These are phyloP conservation scores for Heterodera filipjevi DNA, from an alignment of 2,888 invertebrate genomes.

Conservation along the genomic window DNA sequence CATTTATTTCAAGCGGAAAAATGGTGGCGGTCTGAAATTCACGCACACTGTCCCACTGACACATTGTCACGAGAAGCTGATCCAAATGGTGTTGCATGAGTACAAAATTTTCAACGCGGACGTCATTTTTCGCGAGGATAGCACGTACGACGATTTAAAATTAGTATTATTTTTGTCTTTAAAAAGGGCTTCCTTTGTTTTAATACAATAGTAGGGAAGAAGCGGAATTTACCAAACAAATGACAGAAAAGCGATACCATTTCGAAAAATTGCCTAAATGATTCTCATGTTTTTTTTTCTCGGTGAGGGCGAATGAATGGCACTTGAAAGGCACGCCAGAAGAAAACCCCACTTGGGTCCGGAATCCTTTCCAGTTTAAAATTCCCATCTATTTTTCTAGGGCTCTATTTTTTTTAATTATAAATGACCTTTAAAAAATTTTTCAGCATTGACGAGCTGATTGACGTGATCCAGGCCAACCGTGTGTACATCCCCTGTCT, in stretches of 20 bases:
- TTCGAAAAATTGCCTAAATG: too few relatives aligned
- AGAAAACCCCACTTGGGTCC: too few relatives aligned
- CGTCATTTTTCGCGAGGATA: slow-evolving; percentile 92
- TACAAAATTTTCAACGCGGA: slow-evolving; percentile 78
- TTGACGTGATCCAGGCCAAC: slow-evolving; percentile 81
- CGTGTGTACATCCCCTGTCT: slow-evolving; percentile 71
- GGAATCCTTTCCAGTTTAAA: too few relatives aligned
- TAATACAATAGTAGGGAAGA: too few relatives aligned
- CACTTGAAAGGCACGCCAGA: too few relatives aligned
- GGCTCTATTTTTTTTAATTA: not conserved
- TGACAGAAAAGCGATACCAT: too few relatives aligned
- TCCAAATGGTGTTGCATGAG: slow-evolving; percentile 95
- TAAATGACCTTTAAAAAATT: not conserved
- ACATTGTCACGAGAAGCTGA: slow-evolving; percentile 91
- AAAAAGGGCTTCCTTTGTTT: too few relatives aligned
- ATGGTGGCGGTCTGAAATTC: slow-evolving; percentile 85
- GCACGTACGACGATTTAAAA: slow-evolving; percentile 76
- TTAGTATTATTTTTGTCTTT: too few relatives aligned
- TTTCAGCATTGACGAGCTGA: slow-evolving; percentile 79
- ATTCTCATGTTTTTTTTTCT: slow-evolving; percentile 10
- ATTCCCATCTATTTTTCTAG: not conserved
- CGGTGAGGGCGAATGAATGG: too few relatives aligned
- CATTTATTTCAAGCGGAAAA: slow-evolving; percentile 89
- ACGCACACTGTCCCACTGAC: slow-evolving; percentile 92
- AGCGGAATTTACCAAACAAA: too few relatives aligned